A percentile compares a stretch with the other conserved stretches of the same genome.
phyloP scores from a whole-genome alignment of 2,888 invertebrate genomes.

The Dryadula phaetusa region DNA sequence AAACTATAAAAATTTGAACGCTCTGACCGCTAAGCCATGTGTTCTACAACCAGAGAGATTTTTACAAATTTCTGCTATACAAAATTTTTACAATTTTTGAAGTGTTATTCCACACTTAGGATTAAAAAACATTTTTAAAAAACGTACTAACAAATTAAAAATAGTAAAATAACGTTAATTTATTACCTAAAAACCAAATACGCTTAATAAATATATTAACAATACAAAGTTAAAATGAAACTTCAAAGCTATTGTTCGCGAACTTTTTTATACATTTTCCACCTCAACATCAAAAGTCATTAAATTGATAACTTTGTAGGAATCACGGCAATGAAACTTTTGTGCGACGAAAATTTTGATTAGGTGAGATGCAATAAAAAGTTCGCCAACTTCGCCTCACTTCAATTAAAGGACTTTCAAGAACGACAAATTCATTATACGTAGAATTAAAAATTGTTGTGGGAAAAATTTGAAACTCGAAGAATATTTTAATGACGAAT shows the following conservation, averaged over 20 bases:
- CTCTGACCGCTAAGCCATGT: too few species aligned
- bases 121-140: too few species aligned
- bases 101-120: too few species aligned
- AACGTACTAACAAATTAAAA: too few species aligned
- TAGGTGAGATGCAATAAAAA: constrained; percentile 65
- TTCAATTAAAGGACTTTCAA: constrained; percentile 62
- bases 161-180: too few species aligned
- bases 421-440: constrained; percentile 53
- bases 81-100: too few species aligned
- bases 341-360: constrained; percentile 63
- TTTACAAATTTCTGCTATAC: too few species aligned
- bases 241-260: constrained; percentile 13
- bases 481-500: neutral
- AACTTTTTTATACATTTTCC: constrained; percentile 57
- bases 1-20: too few species aligned
- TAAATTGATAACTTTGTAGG: constrained; percentile 54
- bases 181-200: neutral
- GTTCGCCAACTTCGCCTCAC: constrained; percentile 55
- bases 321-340: constrained; percentile 57
- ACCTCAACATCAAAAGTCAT: constrained; percentile 60
- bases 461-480: constrained; percentile 13
- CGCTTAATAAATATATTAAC: neutral
- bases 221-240: constrained; percentile 3
- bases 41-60: too few species aligned
- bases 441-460: constrained; percentile 26